Base-by-base conservation (phyloP, 2,113 vertebrate species). In the Oceanites oceanicus region DNA sequence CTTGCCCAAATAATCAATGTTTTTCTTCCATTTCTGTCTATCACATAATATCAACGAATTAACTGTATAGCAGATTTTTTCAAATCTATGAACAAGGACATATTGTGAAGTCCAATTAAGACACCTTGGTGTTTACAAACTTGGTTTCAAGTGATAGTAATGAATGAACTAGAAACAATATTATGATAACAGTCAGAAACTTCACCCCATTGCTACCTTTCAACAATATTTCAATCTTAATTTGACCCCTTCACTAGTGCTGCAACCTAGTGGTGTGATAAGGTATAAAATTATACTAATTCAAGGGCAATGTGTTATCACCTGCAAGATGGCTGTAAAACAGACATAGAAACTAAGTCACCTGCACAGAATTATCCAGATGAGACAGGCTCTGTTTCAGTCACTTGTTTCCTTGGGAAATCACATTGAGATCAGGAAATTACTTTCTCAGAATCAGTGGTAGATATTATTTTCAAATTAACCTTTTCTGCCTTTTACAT, bases 191-290 rank as follows among this genome's bases (percentile, higher is more conserved):
- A 71, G 25, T 47, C 55, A 84, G 68, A 56, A 55, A 18, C 21
- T 44, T 82, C 71, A 45, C 15, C 29, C 34, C 36, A 71, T 55
- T 90, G n/a, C 27, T 95, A 87, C 74, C 81, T 67, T 90, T 94
- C 93, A 97, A 88, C 49, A 74, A 1, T 67, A 59, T 55, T 36
- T 22, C 30, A 72, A 21, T 19, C 17, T 65, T 87, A 80, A 45
- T 13, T 70, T 76, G 79, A 73, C 92, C 88, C 63, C 38, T 17
- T 59, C 58, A 44, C 38, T 53, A 75, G 38, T 97, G 92, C 97
- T 98, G 97, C 97, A 94, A 86, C 97, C 98, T 98, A 97, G 97
- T 94, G 98, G 98, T 88, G 52, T 11, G 40, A 58, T 15, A 45
- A 79, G 74, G 90, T 72, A 96, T 71, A 80, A 96, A 97, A 96